Conservation (phyloP, 2,888 invertebrate species). For the Parnassius apollo region DNA sequence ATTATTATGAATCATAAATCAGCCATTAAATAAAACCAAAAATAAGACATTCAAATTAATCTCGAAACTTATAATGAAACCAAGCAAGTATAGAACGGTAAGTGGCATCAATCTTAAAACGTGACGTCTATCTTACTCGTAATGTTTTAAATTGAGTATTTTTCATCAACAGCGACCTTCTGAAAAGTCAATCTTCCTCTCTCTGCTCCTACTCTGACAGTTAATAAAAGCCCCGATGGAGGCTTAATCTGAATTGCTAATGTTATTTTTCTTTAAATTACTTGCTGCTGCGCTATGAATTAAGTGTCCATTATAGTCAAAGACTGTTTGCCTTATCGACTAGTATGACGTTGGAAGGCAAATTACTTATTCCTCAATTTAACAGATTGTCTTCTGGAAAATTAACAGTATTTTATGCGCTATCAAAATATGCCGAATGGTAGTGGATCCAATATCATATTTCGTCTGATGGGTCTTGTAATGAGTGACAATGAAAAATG, state of each 20-base stretch:
- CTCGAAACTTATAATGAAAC: too few relatives aligned
- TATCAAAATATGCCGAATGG: too few relatives aligned
- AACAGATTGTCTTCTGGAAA: too few relatives aligned
- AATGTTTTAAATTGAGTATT: conserved; percentile 55
- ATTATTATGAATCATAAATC: too few relatives aligned
- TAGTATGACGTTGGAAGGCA: conserved; percentile 41
- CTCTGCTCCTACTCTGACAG: conserved; percentile 67
- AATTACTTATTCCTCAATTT: conserved; percentile 24
- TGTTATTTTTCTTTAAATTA: conserved; percentile 80
- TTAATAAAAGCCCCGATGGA: conserved; percentile 71
- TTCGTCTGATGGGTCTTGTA: too few relatives aligned
- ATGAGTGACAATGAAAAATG: too few relatives aligned
- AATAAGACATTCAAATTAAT: too few relatives aligned
- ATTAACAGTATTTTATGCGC: too few relatives aligned
- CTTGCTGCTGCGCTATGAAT: conserved; percentile 58
- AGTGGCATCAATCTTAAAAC: conserved; percentile 7
- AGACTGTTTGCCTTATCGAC: conserved; percentile 64
- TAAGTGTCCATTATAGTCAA: conserved; percentile 70
- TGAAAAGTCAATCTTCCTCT: conserved; percentile 66
- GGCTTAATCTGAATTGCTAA: conserved; percentile 76
- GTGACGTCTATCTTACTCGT: conserved; percentile 42
- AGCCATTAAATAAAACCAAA: too few relatives aligned
- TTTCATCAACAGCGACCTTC: conserved; percentile 46
- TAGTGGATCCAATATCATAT: too few relatives aligned
- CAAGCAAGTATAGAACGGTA: conserved; percentile 19